Evolutionary conservation across 1,140 invertebrate species (phyloP), one percentile per base, ranked within the genome.

Genomic region (Drosophila erecta): DNA sequence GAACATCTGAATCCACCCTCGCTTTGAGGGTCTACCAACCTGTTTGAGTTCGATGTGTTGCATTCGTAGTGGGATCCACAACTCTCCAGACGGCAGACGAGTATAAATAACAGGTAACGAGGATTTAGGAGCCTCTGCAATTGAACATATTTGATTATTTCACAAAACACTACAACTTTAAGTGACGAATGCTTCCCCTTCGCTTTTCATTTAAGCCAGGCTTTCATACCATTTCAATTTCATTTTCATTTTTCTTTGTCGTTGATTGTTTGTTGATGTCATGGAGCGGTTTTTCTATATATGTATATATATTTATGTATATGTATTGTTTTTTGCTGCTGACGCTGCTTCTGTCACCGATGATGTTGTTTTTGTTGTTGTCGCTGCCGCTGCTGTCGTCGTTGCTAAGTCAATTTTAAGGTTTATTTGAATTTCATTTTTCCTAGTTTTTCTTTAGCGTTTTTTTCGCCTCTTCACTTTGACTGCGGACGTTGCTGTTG

Each of bases 361-460:
- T 20, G 58, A 46, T 72, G 78, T 20, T 41, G n/a, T 49, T 43
- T 75, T 43, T 59, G 59, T 43, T 72, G 79, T 33, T 38, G 24
- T 49, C 43, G 75, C 46, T 59, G 62, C 60, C 54, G 66, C 59
- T 61, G 76, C 62, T 57, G 66, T 57, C 58, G 72, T 62, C 61
- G 76, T 66, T 66, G 66, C 75, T 69, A 87, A 86, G 83, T 86
- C 75, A 86, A 86, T 86, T 86, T 86, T 81, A 81, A 81, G 81
- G 81, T 87, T 81, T 86, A 86, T 86, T 86, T 86, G 66, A 86
- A 86, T 86, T 87, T 86, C 70, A 79, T 81, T 67, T 56, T 77
- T 53, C 67, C 30, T 84, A 67, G 66, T 72, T 84, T 84, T 85
- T 49, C 46, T 38, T 56, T n/a, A n/a, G 44, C 10, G n/a, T 54